phyloP scores from a whole-genome alignment of 2,888 invertebrate species.

The Andrena chrysosceles region DNA sequence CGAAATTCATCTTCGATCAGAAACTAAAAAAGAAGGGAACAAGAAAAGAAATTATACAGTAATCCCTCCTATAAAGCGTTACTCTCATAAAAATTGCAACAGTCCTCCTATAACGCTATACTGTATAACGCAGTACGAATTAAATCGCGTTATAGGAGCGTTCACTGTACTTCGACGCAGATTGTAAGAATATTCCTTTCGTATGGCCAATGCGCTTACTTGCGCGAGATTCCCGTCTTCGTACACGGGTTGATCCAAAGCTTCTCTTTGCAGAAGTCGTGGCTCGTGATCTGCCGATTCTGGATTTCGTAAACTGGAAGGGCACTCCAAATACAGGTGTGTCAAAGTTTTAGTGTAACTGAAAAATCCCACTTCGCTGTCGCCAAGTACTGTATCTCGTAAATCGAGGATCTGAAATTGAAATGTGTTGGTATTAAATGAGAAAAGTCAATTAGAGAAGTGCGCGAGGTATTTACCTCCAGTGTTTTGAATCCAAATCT shows the following conservation, averaged over 20 bases:
- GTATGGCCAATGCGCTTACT: conserved; percentile 46
- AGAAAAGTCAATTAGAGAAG: background rate
- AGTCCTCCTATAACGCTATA: no score
- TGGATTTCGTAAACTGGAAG: conserved; percentile 69
- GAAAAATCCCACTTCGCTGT: conserved; percentile 87
- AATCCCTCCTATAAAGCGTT: background rate
- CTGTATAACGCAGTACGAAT: no score
- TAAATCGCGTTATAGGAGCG: no score
- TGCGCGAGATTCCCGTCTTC: conserved; percentile 76
- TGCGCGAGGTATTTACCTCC: conserved; percentile 83
- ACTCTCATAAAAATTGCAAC: no score
- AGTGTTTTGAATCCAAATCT: conserved; percentile 89
- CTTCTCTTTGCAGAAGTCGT: conserved; percentile 66
- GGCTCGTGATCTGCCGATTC: conserved; percentile 61
- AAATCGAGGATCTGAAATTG: conserved; percentile 86
- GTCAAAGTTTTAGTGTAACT: conserved; percentile 86
- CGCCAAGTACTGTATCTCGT: conserved; percentile 87
- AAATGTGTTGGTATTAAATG: conserved; percentile 23
- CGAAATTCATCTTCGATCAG: conserved; percentile 62
- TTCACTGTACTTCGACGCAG: background rate
- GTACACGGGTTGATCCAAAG: conserved; percentile 69
- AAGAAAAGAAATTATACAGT: background rate
- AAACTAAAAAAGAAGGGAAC: conserved; percentile 42
- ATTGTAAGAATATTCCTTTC: conserved; percentile 5
- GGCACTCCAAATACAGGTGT: conserved; percentile 86